Conservation (phyloP, 2,797 vertebrate genomes). For the Ctenopoma multispine region DNA sequence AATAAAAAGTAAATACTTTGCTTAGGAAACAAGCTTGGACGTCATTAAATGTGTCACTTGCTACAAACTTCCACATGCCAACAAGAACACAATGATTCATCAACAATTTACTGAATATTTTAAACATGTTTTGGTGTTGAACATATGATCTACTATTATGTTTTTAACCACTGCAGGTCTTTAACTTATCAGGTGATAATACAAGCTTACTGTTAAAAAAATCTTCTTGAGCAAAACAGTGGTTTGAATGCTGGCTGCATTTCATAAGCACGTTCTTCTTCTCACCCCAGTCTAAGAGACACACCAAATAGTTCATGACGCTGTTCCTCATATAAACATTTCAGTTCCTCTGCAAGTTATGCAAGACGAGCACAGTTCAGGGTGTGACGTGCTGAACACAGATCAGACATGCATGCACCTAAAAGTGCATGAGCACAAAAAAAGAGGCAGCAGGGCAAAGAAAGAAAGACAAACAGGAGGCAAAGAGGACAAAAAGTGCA, state of each 20-base stretch:
- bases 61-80: not conserved
- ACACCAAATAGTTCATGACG: constrained; percentile 39
- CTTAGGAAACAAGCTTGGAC: not conserved
- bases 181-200: constrained; percentile 8
- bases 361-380: constrained; percentile 54
- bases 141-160: not conserved
- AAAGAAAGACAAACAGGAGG: not conserved
- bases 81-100: not conserved
- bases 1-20: constrained; percentile 5
- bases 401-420: constrained; percentile 21
- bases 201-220: constrained; percentile 8
- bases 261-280: constrained; percentile 33
- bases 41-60: not conserved
- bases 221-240: constrained; percentile 14
- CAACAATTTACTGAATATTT: not conserved
- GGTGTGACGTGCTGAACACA: constrained; percentile 41
- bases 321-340: constrained; percentile 48
- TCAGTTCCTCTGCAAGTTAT: constrained; percentile 62
- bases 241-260: not conserved
- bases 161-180: constrained; percentile 6
- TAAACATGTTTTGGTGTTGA: not conserved
- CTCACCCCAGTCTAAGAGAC: constrained; percentile 5
- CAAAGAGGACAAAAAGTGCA: not conserved
- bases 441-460: not conserved
- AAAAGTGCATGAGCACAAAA: constrained; percentile 23